phyloP scores from a whole-genome alignment of 2,797 vertebrate species.

The Saxicola maurus region DNA sequence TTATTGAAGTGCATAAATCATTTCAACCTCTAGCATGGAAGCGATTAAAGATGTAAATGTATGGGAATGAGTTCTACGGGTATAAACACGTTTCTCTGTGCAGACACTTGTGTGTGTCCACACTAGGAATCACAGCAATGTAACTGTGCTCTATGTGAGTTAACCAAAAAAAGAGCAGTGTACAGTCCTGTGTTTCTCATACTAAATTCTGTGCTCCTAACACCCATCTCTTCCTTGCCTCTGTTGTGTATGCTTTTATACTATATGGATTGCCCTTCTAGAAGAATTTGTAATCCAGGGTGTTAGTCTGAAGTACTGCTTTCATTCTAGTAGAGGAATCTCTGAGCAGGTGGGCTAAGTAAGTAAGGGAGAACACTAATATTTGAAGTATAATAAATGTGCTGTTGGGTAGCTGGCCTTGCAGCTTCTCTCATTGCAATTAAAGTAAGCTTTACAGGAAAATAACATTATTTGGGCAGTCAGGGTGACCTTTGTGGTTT shows the following conservation, averaged over 20 bases:
- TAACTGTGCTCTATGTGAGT: background rate
- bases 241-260: background rate
- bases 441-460: background rate
- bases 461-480: background rate
- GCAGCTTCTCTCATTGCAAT: background rate
- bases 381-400: background rate
- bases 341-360: background rate
- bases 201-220: background rate
- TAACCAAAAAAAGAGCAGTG: background rate
- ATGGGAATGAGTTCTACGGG: background rate
- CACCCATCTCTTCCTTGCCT: background rate
- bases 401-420: background rate
- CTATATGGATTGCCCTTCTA: background rate
- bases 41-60: constrained; percentile 19
- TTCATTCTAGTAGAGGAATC: background rate
- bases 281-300: background rate
- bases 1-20: background rate
- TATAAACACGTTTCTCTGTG: background rate
- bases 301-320: background rate
- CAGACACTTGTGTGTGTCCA: background rate
- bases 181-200: background rate
- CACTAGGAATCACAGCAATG: background rate
- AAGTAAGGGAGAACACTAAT: background rate
- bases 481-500: background rate
- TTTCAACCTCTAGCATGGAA: constrained; percentile 11